phyloP scores from a whole-genome alignment of 2,888 invertebrate species.

The Brachylomia viminalis region DNA sequence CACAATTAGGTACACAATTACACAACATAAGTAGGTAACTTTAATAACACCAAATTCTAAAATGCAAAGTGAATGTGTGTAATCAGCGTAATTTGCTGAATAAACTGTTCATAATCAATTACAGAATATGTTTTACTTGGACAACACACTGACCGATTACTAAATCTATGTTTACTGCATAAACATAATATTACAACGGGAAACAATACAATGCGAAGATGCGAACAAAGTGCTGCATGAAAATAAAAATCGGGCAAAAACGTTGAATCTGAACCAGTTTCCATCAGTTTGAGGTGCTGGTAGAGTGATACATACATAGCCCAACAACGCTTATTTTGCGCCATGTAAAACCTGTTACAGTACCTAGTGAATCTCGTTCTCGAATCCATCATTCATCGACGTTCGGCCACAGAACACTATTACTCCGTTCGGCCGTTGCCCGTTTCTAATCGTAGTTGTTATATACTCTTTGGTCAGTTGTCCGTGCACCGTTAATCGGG shows the following conservation, averaged over 20 bases:
- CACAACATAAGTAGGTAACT: no score
- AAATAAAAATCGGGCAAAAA: neutral
- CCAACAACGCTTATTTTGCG: conserved; percentile 17
- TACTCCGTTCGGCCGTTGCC: neutral
- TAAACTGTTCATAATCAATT: neutral
- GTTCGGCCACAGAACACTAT: no score
- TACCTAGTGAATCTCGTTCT: conserved; percentile 2
- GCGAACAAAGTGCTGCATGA: neutral
- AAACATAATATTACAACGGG: neutral
- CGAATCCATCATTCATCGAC: conserved; percentile 4
- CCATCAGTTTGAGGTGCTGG: neutral
- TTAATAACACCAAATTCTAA: no score
- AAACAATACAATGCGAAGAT: neutral
- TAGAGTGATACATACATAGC: conserved; percentile 8
- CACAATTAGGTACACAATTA: no score
- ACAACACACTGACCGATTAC: neutral
- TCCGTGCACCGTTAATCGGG: conserved; percentile 16
- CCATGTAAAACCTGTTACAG: conserved; percentile 38
- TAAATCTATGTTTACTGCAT: neutral
- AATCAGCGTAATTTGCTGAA: neutral
- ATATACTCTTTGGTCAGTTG: no score
- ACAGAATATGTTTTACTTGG: conserved; percentile 6
- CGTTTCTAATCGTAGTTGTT: neutral
- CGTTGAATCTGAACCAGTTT: conserved; percentile 32
- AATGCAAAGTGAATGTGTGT: conserved; percentile 19